Conservation (phyloP, 2,113 vertebrate genomes). For the Stigmatopora argus region DNA sequence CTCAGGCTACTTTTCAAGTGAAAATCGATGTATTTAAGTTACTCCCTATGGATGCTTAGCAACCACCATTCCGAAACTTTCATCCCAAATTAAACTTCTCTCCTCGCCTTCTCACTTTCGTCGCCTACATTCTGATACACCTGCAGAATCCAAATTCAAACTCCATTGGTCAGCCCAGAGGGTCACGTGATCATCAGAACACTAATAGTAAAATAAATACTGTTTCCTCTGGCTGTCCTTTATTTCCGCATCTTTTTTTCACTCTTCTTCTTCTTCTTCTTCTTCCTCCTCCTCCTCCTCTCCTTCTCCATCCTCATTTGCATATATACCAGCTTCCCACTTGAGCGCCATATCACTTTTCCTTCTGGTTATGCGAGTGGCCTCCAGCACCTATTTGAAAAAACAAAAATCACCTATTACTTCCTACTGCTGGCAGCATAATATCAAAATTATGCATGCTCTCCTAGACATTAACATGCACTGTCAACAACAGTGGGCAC, state of each 20-base stretch:
- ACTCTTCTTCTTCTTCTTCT: constrained; percentile 53
- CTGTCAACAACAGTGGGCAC: constrained; percentile 33
- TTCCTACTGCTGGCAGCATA: not conserved
- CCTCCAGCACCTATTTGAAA: constrained; percentile 84
- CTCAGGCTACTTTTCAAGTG: constrained; percentile 24
- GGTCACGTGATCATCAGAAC: constrained; percentile 45
- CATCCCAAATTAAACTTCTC: not conserved
- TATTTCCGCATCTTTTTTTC: constrained; percentile 9
- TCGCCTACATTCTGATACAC: constrained; percentile 8
- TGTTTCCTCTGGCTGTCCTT: constrained; percentile 39
- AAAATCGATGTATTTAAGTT: constrained; percentile 12
- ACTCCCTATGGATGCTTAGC: not conserved
- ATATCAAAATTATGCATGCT: constrained; percentile 12
- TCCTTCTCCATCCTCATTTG: constrained; percentile 83
- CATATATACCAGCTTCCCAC: constrained; percentile 95
- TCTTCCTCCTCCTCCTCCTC: constrained; percentile 67
- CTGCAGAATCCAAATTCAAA: constrained; percentile 27
- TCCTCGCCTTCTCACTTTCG: not conserved
- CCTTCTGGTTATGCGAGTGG: constrained; percentile 88
- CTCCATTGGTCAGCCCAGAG: constrained; percentile 13
- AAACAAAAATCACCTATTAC: not conserved
- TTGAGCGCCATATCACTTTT: constrained; percentile 91
- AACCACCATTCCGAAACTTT: not conserved
- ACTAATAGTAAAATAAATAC: constrained; percentile 61
- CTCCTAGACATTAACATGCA: constrained; percentile 37